These are phyloP conservation scores for Porites lobata DNA, from an alignment of 92 coral and sea anemone species.

Conservation along the genomic window DNA sequence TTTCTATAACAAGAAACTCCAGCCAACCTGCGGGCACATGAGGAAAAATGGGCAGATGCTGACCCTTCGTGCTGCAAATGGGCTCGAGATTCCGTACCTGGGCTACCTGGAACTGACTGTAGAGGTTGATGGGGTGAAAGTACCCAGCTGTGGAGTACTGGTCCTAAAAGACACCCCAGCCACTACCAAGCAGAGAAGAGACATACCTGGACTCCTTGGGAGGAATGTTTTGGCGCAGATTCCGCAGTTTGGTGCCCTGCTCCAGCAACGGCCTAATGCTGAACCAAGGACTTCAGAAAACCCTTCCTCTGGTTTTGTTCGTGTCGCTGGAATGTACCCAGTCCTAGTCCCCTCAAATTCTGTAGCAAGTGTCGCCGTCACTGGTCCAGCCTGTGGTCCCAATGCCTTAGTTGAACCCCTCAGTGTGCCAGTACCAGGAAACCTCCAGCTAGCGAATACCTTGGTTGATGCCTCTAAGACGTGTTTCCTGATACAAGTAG, in stretches of 20 bases:
- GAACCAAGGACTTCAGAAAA: not conserved
- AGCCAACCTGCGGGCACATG: conserved; percentile 27
- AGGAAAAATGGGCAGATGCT: conserved; percentile 21
- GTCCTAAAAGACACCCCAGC: conserved; percentile 58
- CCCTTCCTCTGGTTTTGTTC: conserved; percentile 47
- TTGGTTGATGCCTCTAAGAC: conserved; percentile 70
- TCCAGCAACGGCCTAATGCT: not conserved
- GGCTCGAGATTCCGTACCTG: conserved; percentile 63
- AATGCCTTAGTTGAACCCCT: conserved; percentile 68
- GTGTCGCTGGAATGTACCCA: conserved; percentile 57
- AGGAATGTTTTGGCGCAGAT: conserved; percentile 64
- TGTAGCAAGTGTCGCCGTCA: conserved; percentile 33
- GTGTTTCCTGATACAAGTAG: conserved; percentile 47
- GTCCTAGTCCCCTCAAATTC: conserved; percentile 57
- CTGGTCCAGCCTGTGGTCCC: conserved; percentile 73
- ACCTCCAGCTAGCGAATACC: conserved; percentile 69
- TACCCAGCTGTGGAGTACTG: conserved; percentile 61
- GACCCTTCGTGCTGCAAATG: conserved; percentile 64
- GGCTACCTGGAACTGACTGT: conserved; percentile 60
- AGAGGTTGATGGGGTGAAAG: conserved; percentile 49
- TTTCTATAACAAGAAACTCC: conserved; percentile 43
- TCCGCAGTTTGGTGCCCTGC: conserved; percentile 49
- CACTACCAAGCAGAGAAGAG: conserved; percentile 30
- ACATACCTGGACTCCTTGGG: conserved; percentile 66
- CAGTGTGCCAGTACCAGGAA: conserved; percentile 57